Evolutionary conservation across 2,797 vertebrate genomes (phyloP).

Genomic region (Tokudaia tokunoshimensis): DNA sequence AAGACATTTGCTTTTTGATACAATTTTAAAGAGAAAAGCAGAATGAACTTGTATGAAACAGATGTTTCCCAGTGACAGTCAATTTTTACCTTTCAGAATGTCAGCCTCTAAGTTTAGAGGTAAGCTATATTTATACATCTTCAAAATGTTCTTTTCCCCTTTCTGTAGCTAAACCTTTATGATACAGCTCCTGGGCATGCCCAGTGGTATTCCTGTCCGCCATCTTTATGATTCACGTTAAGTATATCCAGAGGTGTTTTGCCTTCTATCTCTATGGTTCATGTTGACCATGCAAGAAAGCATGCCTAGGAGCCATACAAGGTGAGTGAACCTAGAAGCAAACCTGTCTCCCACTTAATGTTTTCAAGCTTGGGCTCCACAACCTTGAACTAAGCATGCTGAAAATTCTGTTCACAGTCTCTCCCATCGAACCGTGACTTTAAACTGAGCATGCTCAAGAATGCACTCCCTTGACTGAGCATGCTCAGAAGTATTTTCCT

Average conservation of each 20-base stretch:
- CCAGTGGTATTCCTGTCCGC: background rate
- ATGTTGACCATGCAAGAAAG: background rate
- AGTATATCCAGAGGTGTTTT: background rate
- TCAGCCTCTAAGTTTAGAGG: background rate
- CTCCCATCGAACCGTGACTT: background rate
- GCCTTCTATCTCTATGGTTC: background rate
- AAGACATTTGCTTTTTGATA: background rate
- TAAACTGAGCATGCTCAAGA: background rate
- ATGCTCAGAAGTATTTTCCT: background rate
- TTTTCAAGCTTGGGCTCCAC: background rate
- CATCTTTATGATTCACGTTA: background rate
- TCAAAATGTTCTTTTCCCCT: background rate
- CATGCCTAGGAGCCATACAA: too few species aligned
- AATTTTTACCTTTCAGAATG: slow-evolving; percentile 20
- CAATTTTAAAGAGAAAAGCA: slow-evolving; percentile 27
- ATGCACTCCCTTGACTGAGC: background rate
- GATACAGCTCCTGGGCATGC: background rate
- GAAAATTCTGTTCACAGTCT: background rate
- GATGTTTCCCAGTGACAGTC: background rate
- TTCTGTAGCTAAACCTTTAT: background rate
- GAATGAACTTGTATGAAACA: background rate
- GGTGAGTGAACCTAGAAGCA: too few species aligned
- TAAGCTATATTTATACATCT: background rate
- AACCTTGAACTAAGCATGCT: background rate
- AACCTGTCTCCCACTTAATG: background rate